Percentiles rank a stretch among this genome's conserved stretches.
Evolutionary conservation across 2,888 invertebrate genomes (phyloP).

Genomic region (Periphyllus acericola): DNA sequence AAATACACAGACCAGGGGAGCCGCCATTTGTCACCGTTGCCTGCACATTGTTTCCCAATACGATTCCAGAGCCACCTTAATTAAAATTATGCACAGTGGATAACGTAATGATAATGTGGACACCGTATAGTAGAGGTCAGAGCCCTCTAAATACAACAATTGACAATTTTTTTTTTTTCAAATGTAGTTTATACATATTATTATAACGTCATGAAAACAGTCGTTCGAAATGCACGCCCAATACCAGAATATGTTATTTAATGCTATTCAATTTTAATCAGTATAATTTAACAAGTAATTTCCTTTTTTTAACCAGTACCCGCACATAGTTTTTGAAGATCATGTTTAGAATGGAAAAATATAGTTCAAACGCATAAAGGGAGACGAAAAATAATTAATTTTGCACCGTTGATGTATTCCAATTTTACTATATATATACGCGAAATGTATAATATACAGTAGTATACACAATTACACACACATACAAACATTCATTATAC

Average conservation of each 20-base stretch:
- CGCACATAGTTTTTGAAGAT: not conserved
- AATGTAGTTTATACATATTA: not conserved
- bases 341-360: not conserved
- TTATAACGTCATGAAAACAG: conserved; percentile 1
- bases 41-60: conserved; percentile 47
- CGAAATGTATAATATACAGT: not conserved
- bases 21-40: conserved; percentile 26
- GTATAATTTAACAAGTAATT: not conserved
- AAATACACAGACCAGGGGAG: not conserved
- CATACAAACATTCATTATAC: no score
- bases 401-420: not conserved
- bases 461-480: not conserved
- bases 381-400: not conserved
- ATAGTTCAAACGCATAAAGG: not conserved
- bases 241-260: conserved; percentile 14
- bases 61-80: conserved; percentile 37
- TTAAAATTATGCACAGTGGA: conserved; percentile 49
- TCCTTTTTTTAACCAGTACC: not conserved
- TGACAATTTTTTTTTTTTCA: conserved; percentile 34
- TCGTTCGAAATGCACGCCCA: not conserved
- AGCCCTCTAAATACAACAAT: conserved; percentile 40
- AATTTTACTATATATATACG: not conserved
- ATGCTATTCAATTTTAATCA: conserved; percentile 27
- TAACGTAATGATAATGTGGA: conserved; percentile 29
- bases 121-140: conserved; percentile 35